phyloP scores from a whole-genome alignment of 2,113 vertebrate genomes.

The Halcyon malimbica region DNA sequence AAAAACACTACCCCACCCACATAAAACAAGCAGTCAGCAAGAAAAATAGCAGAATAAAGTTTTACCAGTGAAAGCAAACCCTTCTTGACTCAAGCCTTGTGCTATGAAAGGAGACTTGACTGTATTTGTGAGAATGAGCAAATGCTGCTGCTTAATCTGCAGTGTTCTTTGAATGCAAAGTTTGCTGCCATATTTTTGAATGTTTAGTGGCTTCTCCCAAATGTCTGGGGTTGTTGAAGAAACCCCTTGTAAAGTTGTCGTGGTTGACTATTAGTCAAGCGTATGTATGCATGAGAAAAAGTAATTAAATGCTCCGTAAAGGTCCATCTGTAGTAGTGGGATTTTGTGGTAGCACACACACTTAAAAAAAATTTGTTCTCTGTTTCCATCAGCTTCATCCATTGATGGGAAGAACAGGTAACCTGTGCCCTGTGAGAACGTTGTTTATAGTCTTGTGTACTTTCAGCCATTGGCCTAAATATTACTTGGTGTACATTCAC shows the following conservation, averaged over 20 bases:
- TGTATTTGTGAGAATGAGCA: not conserved
- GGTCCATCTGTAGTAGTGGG: not conserved
- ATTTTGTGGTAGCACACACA: not conserved
- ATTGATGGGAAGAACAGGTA: not conserved
- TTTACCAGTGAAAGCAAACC: slow-evolving; percentile 28
- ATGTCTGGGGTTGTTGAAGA: not conserved
- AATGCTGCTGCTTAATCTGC: not conserved
- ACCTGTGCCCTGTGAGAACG: not conserved
- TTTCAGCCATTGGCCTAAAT: not conserved
- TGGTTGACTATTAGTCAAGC: not conserved
- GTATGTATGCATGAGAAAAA: not conserved
- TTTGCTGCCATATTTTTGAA: not conserved
- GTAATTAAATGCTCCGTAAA: not conserved
- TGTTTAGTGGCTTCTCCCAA: not conserved
- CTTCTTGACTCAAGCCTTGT: not conserved
- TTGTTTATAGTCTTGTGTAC: not conserved
- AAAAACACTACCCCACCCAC: slow-evolving; percentile 58
- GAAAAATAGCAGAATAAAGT: slow-evolving; percentile 47
- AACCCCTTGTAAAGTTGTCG: not conserved
- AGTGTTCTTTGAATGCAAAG: not conserved
- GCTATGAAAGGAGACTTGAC: not conserved
- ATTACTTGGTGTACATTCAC: not conserved
- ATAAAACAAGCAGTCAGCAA: slow-evolving; percentile 48
- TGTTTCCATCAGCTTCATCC: not conserved
- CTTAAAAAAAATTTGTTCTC: not conserved